Percentiles rank a stretch among this genome's conserved stretches.
Conservation (phyloP, 1,140 invertebrate genomes). For the Drosophila orosa region DNA sequence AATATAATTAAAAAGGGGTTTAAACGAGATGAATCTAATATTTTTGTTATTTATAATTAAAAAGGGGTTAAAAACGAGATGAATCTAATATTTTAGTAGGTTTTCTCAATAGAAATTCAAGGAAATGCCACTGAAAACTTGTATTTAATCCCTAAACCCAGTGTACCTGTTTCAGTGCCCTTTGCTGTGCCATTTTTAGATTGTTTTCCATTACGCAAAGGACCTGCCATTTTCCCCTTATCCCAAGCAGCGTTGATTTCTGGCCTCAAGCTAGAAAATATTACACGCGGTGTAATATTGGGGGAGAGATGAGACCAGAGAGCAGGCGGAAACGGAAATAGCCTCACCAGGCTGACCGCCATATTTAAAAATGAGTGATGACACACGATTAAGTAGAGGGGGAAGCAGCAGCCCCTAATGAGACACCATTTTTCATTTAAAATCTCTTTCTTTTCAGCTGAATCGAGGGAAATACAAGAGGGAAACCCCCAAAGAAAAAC, state of each 20-base stretch:
- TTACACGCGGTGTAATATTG: slow-evolving; percentile 63
- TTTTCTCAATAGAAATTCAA: neutral
- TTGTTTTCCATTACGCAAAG: slow-evolving; percentile 64
- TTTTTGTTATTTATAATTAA: no score
- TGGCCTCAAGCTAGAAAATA: slow-evolving; percentile 41
- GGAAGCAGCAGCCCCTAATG: neutral
- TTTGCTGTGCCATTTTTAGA: slow-evolving; percentile 30
- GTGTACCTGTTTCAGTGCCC: neutral
- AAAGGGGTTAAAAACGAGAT: no score
- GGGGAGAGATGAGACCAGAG: neutral
- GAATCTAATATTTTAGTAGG: neutral
- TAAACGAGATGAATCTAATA: neutral
- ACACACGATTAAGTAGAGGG: slow-evolving; percentile 37
- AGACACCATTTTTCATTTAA: neutral
- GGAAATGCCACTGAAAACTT: neutral
- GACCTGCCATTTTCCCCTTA: neutral
- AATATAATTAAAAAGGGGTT: neutral
- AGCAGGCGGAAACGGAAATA: slow-evolving; percentile 40
- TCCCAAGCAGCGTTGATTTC: neutral
- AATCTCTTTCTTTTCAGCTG: neutral
- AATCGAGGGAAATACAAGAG: neutral
- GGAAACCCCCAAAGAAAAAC: neutral
- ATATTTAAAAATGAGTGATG: slow-evolving; percentile 61
- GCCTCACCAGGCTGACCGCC: slow-evolving; percentile 20
- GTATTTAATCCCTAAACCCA: neutral